Evolutionary conservation across 2,797 vertebrate species (phyloP).

Genomic region (Hippopotamyrus pictus): DNA sequence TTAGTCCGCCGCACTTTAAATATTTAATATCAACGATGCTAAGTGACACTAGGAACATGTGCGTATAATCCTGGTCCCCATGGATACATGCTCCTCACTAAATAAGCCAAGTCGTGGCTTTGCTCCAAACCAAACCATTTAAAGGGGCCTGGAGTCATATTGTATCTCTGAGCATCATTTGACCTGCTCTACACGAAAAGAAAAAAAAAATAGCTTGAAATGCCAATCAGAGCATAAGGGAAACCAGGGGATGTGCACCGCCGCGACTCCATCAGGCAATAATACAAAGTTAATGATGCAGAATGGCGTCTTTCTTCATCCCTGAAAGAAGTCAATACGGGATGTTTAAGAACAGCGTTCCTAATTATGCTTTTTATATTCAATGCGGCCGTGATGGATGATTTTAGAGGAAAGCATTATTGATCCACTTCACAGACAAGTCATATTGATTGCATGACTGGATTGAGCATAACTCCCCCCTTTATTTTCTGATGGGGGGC

Average conservation of each 20-base stretch:
- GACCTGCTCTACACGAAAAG: constrained; percentile 50
- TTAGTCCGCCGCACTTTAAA: not conserved
- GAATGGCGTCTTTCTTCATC: constrained; percentile 70
- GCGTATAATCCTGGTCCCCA: not conserved
- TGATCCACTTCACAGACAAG: constrained; percentile 75
- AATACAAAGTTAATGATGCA: constrained; percentile 75
- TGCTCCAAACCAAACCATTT: constrained; percentile 36
- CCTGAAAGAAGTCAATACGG: constrained; percentile 67
- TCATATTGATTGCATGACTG: constrained; percentile 72
- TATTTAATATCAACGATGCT: not conserved
- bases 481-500: constrained; percentile 54
- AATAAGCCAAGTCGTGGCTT: constrained; percentile 21
- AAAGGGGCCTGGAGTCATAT: constrained; percentile 53
- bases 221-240: constrained; percentile 63
- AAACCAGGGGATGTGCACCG: constrained; percentile 56
- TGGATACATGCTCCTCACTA: not conserved
- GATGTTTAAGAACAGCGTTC: constrained; percentile 69
- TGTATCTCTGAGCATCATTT: constrained; percentile 48
- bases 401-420: constrained; percentile 71
- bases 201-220: constrained; percentile 56
- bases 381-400: constrained; percentile 66
- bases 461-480: constrained; percentile 58
- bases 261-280: constrained; percentile 67
- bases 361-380: constrained; percentile 74
- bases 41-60: constrained; percentile 1